Evolutionary conservation across 1,140 invertebrate genomes (phyloP).

Genomic region (Stenopsyche tienmushanensis): DNA sequence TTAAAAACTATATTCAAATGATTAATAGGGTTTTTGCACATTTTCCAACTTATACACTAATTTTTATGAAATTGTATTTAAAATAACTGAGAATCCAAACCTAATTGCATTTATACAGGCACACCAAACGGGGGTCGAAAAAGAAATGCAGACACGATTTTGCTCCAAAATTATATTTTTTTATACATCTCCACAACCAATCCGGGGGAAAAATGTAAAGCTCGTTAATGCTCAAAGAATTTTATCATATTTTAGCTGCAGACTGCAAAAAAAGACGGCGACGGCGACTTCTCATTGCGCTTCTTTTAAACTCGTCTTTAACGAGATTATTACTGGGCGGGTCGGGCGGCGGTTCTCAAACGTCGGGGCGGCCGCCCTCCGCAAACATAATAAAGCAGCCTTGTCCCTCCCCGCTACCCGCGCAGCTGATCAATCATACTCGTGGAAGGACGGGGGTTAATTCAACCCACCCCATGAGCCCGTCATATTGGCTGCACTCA

Average conservation of each 20-base stretch:
- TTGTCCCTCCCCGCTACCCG: not conserved
- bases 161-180: too few species aligned
- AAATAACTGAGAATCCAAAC: too few species aligned
- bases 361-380: conserved; percentile 7
- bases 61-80: too few species aligned
- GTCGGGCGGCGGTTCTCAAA: not conserved
- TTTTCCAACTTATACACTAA: too few species aligned
- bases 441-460: not conserved
- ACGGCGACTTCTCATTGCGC: conserved; percentile 4
- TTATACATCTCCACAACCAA: too few species aligned
- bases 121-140: too few species aligned
- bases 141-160: too few species aligned
- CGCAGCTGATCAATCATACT: conserved; percentile 29
- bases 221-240: conserved; percentile 9
- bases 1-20: too few species aligned
- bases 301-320: conserved; percentile 11
- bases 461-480: not conserved
- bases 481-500: conserved; percentile 17
- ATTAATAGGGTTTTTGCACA: too few species aligned
- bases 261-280: conserved; percentile 1
- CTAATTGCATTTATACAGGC: too few species aligned
- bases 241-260: conserved; percentile 7
- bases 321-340: conserved; percentile 11
- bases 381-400: conserved; percentile 34
- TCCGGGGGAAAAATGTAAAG: not conserved